Percentiles rank a stretch among this genome's conserved stretches.
Evolutionary conservation across 2,888 invertebrate genomes (phyloP).

Genomic region (Torymus aiolomorphi): DNA sequence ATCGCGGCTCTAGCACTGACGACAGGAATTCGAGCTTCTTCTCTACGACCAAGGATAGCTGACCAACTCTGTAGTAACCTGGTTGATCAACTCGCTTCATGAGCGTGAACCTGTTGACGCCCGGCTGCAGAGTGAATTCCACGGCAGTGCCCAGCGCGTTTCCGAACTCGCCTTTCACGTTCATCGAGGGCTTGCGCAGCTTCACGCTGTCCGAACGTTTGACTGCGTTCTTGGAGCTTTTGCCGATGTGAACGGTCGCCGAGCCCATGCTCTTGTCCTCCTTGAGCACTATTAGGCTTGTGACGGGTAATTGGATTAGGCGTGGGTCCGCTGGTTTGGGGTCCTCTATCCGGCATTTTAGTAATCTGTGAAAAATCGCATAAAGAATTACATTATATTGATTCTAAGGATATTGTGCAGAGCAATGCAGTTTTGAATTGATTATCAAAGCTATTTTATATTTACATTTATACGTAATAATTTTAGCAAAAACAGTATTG

Average conservation of each 20-base stretch:
- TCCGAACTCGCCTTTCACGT: conserved; percentile 82
- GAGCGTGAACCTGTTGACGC: conserved; percentile 81
- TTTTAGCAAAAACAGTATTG: too few relatives aligned
- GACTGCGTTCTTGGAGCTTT: conserved; percentile 80
- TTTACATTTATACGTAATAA: too few relatives aligned
- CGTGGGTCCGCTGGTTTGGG: conserved; percentile 79
- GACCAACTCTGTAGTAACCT: conserved; percentile 84
- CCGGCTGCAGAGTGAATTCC: conserved; percentile 80
- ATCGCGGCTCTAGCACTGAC: conserved; percentile 78
- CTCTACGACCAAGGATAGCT: conserved; percentile 81
- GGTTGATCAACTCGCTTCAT: conserved; percentile 80
- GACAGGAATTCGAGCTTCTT: conserved; percentile 86
- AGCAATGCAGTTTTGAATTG: too few relatives aligned
- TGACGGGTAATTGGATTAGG: conserved; percentile 81
- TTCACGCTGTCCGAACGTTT: conserved; percentile 85
- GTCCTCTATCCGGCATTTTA: conserved; percentile 73
- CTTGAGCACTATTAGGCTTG: conserved; percentile 85
- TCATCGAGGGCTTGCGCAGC: conserved; percentile 82
- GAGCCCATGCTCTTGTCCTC: conserved; percentile 88
- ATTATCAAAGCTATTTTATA: too few relatives aligned
- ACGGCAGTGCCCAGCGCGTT: conserved; percentile 78
- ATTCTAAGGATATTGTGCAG: too few relatives aligned
- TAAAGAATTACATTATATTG: not conserved
- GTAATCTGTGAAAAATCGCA: conserved; percentile 74
- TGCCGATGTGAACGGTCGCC: conserved; percentile 83